Evolutionary conservation across 1,140 invertebrate species (phyloP), one percentile per base, ranked within the genome.

Genomic region (Mya arenaria): DNA sequence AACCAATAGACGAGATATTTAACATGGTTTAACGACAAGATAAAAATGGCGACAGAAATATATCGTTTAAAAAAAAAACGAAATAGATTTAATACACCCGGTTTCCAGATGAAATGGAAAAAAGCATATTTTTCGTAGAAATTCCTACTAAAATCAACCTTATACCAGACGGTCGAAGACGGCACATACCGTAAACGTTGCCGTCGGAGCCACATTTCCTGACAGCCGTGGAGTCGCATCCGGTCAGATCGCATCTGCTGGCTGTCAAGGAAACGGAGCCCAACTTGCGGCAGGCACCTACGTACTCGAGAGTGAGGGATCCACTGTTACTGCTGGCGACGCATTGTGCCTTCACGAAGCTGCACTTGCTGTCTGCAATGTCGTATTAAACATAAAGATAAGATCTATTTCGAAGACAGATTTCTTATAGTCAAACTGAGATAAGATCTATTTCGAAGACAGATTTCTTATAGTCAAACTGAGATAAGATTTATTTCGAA

Each of bases 331-430:
- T 23, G 1, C 15, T 1, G 23, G 41, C 41, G 10, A 44, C 48
- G 32, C 65, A 68, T 44, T 68, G 36, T 10, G 36, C 37, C 48
- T 41, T 19, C 23, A 44, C 8, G n/a, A 68, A 68, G 5, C 48
- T 41, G n/a, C 65, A 68, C 30, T 68, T 68, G 65, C 48, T 68
- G 5, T 68, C 65, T 68, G 36, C 4, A 41, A 36, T 37, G 32
- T 44, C 0, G 48, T 3, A 5, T 10, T 25, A 65, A 37, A 28
- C 19, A 56, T 8, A 56, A 28, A 4, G 19, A 4, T 56, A n/a
- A 4, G n/a, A 56, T n/a, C 5, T 6, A 3, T 13, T 6, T 63
- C 8, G 28, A 32, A 63, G 10, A 63, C 17, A 6, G 36, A 13
- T 6, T 63, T 4, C 13, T 10, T 19, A 4, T 28, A 13, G 30